phyloP scores from a whole-genome alignment of 2,797 vertebrate genomes.

The Lemur catta region DNA sequence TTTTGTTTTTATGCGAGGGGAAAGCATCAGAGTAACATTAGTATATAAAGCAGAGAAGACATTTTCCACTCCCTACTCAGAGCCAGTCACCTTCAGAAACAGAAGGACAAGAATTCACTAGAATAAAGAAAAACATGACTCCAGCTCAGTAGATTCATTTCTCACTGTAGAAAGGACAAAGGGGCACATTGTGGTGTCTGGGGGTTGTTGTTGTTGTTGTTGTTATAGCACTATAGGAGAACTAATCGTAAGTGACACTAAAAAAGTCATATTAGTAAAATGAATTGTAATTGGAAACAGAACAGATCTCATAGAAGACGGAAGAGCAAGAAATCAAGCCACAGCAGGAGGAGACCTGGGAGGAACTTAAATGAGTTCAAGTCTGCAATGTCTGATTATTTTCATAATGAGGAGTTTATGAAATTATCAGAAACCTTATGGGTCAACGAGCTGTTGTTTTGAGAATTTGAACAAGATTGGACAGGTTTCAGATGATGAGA shows the following conservation, averaged over 20 bases:
- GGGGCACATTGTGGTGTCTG: not conserved
- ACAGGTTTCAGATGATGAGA: constrained; percentile 12
- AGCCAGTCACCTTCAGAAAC: not conserved
- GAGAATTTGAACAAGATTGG: not conserved
- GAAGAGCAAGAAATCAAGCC: not conserved
- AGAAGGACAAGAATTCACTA: not conserved
- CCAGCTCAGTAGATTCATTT: not conserved
- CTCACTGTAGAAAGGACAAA: not conserved
- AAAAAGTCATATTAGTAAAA: not conserved
- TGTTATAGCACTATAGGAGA: not conserved
- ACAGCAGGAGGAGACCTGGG: not conserved
- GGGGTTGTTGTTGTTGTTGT: not conserved
- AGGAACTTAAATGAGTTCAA: constrained; percentile 1
- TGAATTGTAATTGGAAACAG: not conserved
- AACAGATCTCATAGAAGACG: not conserved
- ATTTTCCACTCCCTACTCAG: not conserved
- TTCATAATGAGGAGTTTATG: constrained; percentile 17
- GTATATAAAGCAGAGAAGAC: not conserved
- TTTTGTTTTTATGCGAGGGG: not conserved
- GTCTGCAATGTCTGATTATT: not conserved
- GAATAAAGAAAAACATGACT: not conserved
- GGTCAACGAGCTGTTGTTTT: not conserved
- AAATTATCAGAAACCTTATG: constrained; percentile 16
- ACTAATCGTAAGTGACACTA: not conserved
- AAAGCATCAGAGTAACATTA: not conserved